phyloP scores from a whole-genome alignment of 2,113 vertebrate genomes.

The crab-eating macaque (Macaca fascicularis) region T2T-MFA8v1.1 NC_088393.1:39287501-39288000 shows the following conservation, averaged over 20 bases:
- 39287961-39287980: conserved; percentile 18
- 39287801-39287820: conserved; percentile 77
- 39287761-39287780: conserved; percentile 79
- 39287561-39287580: not conserved
- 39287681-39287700: conserved; percentile 71
- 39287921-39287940: not conserved
- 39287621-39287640: conserved; percentile 25
- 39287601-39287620: not conserved
- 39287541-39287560: not conserved
- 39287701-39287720: conserved; percentile 76
- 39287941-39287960: conserved; percentile 48
- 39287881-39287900: not conserved
- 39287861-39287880: conserved; percentile 55
- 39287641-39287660: conserved; percentile 26
- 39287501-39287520: not conserved
- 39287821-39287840: conserved; percentile 77
- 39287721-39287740: conserved; percentile 79
- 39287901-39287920: conserved; percentile 62
- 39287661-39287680: conserved; percentile 69
- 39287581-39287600: conserved; percentile 38
- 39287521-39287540: not conserved
- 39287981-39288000: conserved; percentile 5
- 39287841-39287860: conserved; percentile 64
- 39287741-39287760: conserved; percentile 78
- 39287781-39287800: conserved; percentile 72